phyloP scores from a whole-genome alignment of 2,113 vertebrate genomes.

The Mustela lutreola region DNA sequence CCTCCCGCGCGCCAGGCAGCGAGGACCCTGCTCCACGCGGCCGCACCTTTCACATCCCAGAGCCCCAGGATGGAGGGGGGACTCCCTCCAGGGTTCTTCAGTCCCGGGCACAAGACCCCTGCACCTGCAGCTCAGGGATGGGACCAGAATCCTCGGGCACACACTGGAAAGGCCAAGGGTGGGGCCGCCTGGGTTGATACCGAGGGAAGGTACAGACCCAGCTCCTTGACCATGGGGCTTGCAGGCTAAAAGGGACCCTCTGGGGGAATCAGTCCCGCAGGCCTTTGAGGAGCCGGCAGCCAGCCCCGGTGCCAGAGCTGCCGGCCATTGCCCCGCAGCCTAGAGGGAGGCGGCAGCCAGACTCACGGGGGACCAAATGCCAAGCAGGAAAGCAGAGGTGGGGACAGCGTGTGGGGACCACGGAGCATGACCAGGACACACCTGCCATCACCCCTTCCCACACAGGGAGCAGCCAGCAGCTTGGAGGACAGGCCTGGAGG shows the following conservation, averaged over 20 bases:
- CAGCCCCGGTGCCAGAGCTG: not conserved
- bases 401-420: not conserved
- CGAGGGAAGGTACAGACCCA: not conserved
- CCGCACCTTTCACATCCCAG: too few species aligned
- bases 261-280: not conserved
- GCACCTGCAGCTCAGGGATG: not conserved
- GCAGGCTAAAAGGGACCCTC: not conserved
- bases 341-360: not conserved
- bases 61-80: not conserved
- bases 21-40: not conserved
- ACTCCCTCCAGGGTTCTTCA: not conserved
- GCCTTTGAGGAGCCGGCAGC: fast-evolving
- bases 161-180: not conserved
- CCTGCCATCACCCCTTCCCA: not conserved
- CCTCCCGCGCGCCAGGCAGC: not conserved
- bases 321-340: not conserved
- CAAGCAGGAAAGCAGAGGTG: not conserved
- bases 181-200: not conserved
- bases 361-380: not conserved
- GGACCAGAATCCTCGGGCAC: not conserved
- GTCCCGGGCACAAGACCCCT: not conserved
- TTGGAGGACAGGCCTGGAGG: not conserved
- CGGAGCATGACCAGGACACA: fast-evolving
- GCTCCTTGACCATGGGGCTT: too few species aligned
- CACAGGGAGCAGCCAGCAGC: not conserved